Conservation (phyloP, 64 coral and sea anemone genomes). For the Pachyseris speciosa region DNA sequence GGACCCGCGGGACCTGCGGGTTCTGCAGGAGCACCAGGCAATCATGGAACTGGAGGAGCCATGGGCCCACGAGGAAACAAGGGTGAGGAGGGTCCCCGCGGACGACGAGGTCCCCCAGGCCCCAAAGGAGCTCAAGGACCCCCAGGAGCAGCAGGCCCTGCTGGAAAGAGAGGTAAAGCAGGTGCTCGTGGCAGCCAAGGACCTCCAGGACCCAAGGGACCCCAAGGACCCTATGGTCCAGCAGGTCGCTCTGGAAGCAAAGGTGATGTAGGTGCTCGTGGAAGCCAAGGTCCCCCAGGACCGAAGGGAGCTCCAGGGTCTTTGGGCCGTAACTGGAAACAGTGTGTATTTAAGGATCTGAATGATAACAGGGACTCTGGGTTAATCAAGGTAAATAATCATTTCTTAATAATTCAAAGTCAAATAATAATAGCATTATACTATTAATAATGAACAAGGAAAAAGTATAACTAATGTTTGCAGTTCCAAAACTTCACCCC, state of each 20-base stretch:
- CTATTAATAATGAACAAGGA: background rate
- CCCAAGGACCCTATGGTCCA: background rate
- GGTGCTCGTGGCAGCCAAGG: background rate
- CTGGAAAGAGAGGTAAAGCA: background rate
- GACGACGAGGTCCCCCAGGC: background rate
- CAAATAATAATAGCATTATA: background rate
- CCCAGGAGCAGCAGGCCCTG: background rate
- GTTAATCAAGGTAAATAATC: background rate
- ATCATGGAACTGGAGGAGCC: background rate
- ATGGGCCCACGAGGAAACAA: background rate
- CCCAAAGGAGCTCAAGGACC: background rate
- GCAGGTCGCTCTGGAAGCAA: background rate
- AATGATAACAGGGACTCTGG: background rate
- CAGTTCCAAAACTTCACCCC: too few relatives aligned
- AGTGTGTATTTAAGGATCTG: background rate
- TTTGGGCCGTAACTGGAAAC: background rate
- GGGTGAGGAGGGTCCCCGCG: background rate
- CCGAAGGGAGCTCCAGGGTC: background rate
- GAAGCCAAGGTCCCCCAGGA: background rate
- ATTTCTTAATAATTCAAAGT: background rate
- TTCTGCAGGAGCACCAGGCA: background rate
- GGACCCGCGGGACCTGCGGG: background rate
- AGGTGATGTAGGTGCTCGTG: background rate
- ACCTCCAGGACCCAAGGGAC: background rate
- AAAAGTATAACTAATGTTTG: background rate